Conservation (phyloP, 2,888 invertebrate genomes). For the Zygogramma bicolorata region DNA sequence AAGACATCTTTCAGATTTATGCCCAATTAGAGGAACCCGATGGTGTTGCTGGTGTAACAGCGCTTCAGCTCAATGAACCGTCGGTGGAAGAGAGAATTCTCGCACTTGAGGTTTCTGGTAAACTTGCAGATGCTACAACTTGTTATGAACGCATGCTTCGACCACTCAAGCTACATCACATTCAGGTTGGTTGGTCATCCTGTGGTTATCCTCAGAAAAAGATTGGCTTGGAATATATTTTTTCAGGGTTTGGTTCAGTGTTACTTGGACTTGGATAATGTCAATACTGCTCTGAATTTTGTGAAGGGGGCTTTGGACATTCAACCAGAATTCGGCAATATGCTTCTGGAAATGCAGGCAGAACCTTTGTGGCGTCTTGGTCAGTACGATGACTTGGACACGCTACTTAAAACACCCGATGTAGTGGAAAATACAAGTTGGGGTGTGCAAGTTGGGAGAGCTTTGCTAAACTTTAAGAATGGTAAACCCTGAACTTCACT, state of each 20-base stretch:
- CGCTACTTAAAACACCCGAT: constrained; percentile 70
- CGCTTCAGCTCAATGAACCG: constrained; percentile 81
- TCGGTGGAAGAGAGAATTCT: constrained; percentile 86
- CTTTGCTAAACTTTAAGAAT: constrained; percentile 73
- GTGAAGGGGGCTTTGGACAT: constrained; percentile 77
- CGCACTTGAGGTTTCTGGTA: constrained; percentile 86
- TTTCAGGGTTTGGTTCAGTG: constrained; percentile 86
- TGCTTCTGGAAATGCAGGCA: constrained; percentile 77
- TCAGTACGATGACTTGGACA: constrained; percentile 83
- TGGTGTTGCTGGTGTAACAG: constrained; percentile 85
- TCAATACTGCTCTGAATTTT: constrained; percentile 84
- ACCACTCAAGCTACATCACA: constrained; percentile 64
- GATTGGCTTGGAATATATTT: not conserved
- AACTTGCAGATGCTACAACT: constrained; percentile 85
- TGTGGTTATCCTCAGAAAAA: constrained; percentile 26
- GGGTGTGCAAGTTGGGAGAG: constrained; percentile 81
- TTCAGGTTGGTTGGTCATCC: constrained; percentile 56
- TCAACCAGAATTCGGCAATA: constrained; percentile 71
- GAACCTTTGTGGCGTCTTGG: constrained; percentile 92
- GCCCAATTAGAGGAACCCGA: constrained; percentile 91
- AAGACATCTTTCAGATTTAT: constrained; percentile 74
- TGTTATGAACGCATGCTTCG: constrained; percentile 87
- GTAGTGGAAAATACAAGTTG: constrained; percentile 71
- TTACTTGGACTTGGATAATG: constrained; percentile 88
- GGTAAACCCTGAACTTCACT: too few species aligned